Evolutionary conservation across 2,888 invertebrate species (phyloP).

Genomic region (Allygus modestus): DNA sequence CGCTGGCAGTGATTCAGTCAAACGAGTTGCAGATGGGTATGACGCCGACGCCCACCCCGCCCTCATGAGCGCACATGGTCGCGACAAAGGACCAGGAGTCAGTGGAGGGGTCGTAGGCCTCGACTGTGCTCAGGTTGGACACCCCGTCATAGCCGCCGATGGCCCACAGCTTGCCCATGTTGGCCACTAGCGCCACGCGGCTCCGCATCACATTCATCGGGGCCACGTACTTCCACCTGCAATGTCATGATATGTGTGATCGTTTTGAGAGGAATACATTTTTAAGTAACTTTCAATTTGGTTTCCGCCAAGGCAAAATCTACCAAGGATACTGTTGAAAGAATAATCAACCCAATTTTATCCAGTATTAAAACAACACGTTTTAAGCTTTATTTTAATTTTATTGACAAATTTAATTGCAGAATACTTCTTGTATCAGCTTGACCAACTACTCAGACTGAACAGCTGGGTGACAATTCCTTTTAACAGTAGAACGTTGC

Average conservation of each 20-base stretch:
- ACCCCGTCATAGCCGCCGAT: conserved; percentile 90
- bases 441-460: too few relatives aligned
- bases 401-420: too few relatives aligned
- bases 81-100: conserved; percentile 86
- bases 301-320: too few relatives aligned
- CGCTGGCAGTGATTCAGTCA: conserved; percentile 50
- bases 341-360: too few relatives aligned
- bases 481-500: too few relatives aligned
- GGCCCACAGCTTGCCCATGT: conserved; percentile 90
- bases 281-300: too few relatives aligned
- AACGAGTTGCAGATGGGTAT: conserved; percentile 77
- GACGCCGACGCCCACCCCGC: conserved; percentile 93
- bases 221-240: conserved; percentile 85
- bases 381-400: too few relatives aligned
- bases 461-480: too few relatives aligned
- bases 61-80: conserved; percentile 91
- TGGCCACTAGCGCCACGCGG: conserved; percentile 88
- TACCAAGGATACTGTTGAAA: too few relatives aligned
- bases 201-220: conserved; percentile 91
- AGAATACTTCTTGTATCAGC: too few relatives aligned
- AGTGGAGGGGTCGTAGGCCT: conserved; percentile 86
- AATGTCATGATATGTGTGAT: conserved; percentile 41
- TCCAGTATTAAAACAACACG: too few relatives aligned
- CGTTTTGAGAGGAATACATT: too few relatives aligned
- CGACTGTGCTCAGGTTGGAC: conserved; percentile 89